phyloP scores from a whole-genome alignment of 2,113 vertebrate species.

The Steatornis caripensis region DNA sequence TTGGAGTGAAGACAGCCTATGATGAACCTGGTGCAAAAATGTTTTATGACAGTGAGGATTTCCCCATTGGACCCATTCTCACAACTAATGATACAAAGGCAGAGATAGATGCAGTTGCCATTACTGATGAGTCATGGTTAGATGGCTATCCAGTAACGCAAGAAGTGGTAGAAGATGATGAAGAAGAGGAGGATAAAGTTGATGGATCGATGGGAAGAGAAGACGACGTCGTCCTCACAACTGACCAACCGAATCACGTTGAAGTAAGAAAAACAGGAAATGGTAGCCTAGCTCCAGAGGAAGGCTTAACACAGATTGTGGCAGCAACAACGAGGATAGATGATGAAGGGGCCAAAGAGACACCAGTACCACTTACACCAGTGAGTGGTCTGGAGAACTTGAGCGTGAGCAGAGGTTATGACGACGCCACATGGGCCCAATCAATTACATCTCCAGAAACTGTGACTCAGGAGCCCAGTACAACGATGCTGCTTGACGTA shows the following conservation, averaged over 20 bases:
- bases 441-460: slow-evolving; percentile 21
- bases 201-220: slow-evolving; percentile 70
- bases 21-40: slow-evolving; percentile 53
- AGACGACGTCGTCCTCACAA: slow-evolving; percentile 7
- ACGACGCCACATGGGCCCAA: not conserved
- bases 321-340: slow-evolving; percentile 8
- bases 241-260: slow-evolving; percentile 69
- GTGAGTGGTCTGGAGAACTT: slow-evolving; percentile 52
- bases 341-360: not conserved
- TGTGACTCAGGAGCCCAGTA: not conserved
- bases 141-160: slow-evolving; percentile 86
- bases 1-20: slow-evolving; percentile 60
- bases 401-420: not conserved
- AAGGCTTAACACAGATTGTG: slow-evolving; percentile 25
- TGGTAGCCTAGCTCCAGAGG: slow-evolving; percentile 8
- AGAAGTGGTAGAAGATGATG: slow-evolving; percentile 61
- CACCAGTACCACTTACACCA: not conserved
- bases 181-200: slow-evolving; percentile 61
- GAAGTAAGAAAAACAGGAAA: slow-evolving; percentile 37
- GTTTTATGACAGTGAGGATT: slow-evolving; percentile 39
- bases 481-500: slow-evolving; percentile 30
- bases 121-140: slow-evolving; percentile 85
- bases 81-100: slow-evolving; percentile 68
- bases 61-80: slow-evolving; percentile 52
- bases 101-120: slow-evolving; percentile 35